Evolutionary conservation across 2,888 invertebrate genomes (phyloP).

Genomic region (Tinea pellionella): DNA sequence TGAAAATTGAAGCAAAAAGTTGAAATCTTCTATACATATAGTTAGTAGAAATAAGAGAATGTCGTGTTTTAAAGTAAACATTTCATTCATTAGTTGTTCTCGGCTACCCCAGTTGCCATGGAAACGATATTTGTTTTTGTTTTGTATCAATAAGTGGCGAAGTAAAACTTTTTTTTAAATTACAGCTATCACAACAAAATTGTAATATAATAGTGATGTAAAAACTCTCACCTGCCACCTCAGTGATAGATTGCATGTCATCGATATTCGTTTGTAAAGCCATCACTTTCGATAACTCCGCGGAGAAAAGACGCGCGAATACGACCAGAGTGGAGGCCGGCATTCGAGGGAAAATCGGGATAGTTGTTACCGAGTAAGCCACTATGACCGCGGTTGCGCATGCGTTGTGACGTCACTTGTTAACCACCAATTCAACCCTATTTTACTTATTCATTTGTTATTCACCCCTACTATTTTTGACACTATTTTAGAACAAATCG

Average conservation of each 20-base stretch:
- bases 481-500: not conserved
- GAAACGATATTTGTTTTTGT: not conserved
- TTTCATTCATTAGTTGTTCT: not conserved
- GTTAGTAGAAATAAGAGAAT: not conserved
- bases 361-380: constrained; percentile 23
- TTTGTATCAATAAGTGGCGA: too few species aligned
- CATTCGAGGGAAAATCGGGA: constrained; percentile 56
- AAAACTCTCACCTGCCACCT: not conserved
- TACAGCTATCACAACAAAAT: too few species aligned
- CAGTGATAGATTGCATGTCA: not conserved
- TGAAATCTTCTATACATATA: too few species aligned
- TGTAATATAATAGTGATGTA: not conserved
- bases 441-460: constrained; percentile 12
- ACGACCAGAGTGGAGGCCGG: constrained; percentile 19
- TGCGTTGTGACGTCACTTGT: constrained; percentile 41
- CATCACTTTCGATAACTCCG: constrained; percentile 2
- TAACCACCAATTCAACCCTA: constrained; percentile 23
- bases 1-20: not conserved
- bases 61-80: not conserved
- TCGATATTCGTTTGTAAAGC: not conserved
- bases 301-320: not conserved
- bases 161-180: too few species aligned
- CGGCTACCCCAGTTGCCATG: not conserved
- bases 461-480: constrained; percentile 5
- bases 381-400: constrained; percentile 55